Conservation (phyloP, 2,888 invertebrate genomes). For the Torymus texanus region DNA sequence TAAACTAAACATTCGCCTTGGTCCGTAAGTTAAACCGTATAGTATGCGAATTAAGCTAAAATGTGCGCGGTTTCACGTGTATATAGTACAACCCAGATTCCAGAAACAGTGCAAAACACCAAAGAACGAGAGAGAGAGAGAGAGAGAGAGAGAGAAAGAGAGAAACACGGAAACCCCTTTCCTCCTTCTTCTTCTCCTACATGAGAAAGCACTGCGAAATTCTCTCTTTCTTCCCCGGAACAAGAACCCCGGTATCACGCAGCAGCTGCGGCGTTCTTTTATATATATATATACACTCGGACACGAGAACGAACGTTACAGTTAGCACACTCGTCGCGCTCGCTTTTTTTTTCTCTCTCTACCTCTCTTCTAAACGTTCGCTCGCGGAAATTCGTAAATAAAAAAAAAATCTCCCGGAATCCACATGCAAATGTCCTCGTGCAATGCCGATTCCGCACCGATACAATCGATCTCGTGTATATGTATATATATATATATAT, state of each 20-base stretch:
- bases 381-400: neutral
- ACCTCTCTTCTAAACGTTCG: neutral
- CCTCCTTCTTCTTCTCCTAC: neutral
- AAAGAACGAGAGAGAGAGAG: no score
- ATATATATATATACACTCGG: no score
- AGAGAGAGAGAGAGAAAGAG: no score
- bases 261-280: neutral
- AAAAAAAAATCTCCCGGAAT: constrained; percentile 6
- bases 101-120: no score
- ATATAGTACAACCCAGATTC: no score
- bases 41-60: no score
- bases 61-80: no score
- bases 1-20: no score
- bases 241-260: constrained; percentile 1
- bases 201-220: constrained; percentile 1
- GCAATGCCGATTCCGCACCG: constrained; percentile 7
- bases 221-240: neutral
- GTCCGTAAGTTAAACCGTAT: no score
- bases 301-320: constrained; percentile 4
- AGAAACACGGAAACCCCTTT: neutral
- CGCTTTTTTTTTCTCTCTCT: constrained; percentile 1
- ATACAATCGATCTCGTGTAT: constrained; percentile 30
- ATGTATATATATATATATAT: no score
- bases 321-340: neutral
- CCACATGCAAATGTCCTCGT: constrained; percentile 37